These are phyloP conservation scores for Thecophora atra DNA, from an alignment of 2,888 invertebrate species.

Conservation along the genomic window DNA sequence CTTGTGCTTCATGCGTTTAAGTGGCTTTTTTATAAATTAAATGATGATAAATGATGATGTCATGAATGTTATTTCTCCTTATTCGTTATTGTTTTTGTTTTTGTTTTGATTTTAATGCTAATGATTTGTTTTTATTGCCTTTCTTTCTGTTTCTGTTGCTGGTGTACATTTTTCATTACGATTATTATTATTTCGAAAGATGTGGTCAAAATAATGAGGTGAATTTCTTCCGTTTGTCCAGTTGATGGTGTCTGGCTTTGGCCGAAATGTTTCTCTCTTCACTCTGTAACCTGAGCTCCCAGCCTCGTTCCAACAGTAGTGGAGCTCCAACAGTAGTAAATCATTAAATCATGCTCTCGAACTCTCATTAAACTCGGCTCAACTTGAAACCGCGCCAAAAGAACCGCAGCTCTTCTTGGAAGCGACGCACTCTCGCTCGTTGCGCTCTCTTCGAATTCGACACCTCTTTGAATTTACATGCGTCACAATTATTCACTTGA, in stretches of 20 bases:
- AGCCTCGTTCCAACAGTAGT: background rate
- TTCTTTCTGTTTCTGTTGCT: background rate
- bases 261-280: background rate
- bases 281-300: background rate
- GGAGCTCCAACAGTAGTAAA: background rate
- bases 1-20: constrained; percentile 15
- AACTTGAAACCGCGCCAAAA: background rate
- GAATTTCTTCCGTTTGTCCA: too few relatives aligned
- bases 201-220: too few relatives aligned
- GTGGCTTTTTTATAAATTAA: constrained; percentile 44
- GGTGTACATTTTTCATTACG: too few relatives aligned
- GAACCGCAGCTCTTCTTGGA: constrained; percentile 25
- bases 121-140: background rate
- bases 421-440: background rate
- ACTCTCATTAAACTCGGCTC: background rate
- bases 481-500: constrained; percentile 46
- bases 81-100: background rate
- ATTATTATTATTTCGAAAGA: too few relatives aligned
- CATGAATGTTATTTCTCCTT: constrained; percentile 49
- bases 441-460: constrained; percentile 11
- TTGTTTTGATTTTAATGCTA: background rate
- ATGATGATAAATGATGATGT: constrained; percentile 62
- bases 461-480: constrained; percentile 29
- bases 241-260: background rate
- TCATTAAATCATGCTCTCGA: too few relatives aligned